Evolutionary conservation across 2,797 vertebrate genomes (phyloP).

Genomic region (Hyperoplus lanceolatus): DNA sequence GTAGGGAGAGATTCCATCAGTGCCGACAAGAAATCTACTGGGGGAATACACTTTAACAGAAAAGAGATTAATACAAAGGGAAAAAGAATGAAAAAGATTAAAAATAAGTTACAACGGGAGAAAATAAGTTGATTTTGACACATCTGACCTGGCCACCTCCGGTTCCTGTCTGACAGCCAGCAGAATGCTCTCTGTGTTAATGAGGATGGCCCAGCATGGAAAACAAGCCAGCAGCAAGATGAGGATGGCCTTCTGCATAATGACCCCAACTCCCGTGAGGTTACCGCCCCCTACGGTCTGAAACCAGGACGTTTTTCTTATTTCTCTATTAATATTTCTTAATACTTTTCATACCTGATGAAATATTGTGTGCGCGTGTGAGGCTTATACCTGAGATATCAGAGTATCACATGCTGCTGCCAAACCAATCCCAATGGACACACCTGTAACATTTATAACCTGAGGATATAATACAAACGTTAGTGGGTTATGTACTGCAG

Average conservation of each 20-base stretch:
- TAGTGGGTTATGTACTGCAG: not conserved
- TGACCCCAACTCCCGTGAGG: constrained; percentile 87
- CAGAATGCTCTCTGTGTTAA: constrained; percentile 90
- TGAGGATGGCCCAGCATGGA: constrained; percentile 93
- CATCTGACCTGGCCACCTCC: constrained; percentile 87
- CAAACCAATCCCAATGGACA: constrained; percentile 89
- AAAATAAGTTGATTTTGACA: rapidly evolving
- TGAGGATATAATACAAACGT: constrained; percentile 63
- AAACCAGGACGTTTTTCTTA: not conserved
- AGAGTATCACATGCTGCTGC: constrained; percentile 90
- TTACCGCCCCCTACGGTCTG: constrained; percentile 90
- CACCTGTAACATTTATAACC: constrained; percentile 90
- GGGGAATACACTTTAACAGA: not conserved
- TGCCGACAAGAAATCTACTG: not conserved
- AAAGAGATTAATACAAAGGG: not conserved
- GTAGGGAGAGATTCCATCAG: constrained; percentile 25
- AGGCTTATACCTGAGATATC: constrained; percentile 81
- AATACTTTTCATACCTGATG: not conserved
- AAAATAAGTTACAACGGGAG: not conserved
- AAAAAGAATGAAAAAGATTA: not conserved
- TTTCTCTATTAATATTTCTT: not conserved
- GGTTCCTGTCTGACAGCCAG: constrained; percentile 87
- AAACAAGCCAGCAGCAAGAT: constrained; percentile 90
- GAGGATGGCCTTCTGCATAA: constrained; percentile 87
- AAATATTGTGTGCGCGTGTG: not conserved